Percentiles rank a stretch among this genome's conserved stretches.
phyloP scores from a whole-genome alignment of 1,140 invertebrate species.

The Sitophilus oryzae region DNA sequence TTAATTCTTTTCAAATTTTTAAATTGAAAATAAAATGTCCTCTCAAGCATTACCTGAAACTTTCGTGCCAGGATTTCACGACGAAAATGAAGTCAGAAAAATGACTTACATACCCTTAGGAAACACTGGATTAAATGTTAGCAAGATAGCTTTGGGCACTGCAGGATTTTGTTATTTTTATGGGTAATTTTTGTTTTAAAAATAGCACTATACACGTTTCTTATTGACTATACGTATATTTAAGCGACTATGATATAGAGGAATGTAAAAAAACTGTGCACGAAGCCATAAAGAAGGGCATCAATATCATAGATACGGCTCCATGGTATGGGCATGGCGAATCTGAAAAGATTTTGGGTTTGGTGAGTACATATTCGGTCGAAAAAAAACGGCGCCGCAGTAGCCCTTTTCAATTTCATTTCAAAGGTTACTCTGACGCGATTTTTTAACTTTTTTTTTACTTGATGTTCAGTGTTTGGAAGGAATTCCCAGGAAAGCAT shows the following conservation, averaged over 20 bases:
- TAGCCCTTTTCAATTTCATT: too few relatives aligned
- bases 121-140: constrained; percentile 52
- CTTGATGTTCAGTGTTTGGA: constrained; percentile 74
- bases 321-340: constrained; percentile 87
- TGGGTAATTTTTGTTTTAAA: constrained; percentile 44
- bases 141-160: constrained; percentile 52
- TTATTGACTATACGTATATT: constrained; percentile 18
- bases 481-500: constrained; percentile 71
- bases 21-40: too few relatives aligned
- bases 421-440: too few relatives aligned
- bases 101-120: constrained; percentile 55
- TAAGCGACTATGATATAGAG: constrained; percentile 50
- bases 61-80: constrained; percentile 54
- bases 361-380: constrained; percentile 50
- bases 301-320: constrained; percentile 89
- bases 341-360: constrained; percentile 74
- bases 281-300: constrained; percentile 66
- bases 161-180: constrained; percentile 52
- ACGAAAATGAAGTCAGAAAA: constrained; percentile 48
- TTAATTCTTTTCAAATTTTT: too few relatives aligned
- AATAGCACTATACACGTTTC: constrained; percentile 5
- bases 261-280: constrained; percentile 65
- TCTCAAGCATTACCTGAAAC: constrained; percentile 35
- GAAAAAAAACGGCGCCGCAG: constrained; percentile 12
- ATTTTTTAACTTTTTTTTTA: too few relatives aligned